Percentiles rank a stretch among this genome's conserved stretches.
Evolutionary conservation across 2,113 vertebrate genomes (phyloP).

Genomic region (Heterochromis multidens): DNA sequence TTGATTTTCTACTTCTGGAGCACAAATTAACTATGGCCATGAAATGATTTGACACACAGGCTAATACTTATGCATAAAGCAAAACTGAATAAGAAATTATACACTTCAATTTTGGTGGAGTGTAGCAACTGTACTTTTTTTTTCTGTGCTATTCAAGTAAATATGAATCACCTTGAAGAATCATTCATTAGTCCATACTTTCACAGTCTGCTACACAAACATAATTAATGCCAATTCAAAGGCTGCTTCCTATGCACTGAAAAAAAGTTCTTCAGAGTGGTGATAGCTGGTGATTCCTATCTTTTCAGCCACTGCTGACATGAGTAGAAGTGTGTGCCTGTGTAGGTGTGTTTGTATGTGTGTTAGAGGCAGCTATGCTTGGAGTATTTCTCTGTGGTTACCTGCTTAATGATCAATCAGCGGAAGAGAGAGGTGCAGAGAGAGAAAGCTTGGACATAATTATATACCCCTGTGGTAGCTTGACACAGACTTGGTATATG

Average conservation of each 20-base stretch:
- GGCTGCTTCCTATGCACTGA: constrained; percentile 23
- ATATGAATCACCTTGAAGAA: constrained; percentile 55
- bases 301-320: constrained; percentile 22
- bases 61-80: constrained; percentile 20
- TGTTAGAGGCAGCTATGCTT: not conserved
- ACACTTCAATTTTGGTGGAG: constrained; percentile 34
- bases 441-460: constrained; percentile 23
- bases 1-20: constrained; percentile 52
- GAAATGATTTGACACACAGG: constrained; percentile 27
- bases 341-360: not conserved
- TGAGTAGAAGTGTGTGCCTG: not conserved
- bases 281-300: not conserved
- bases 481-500: constrained; percentile 31
- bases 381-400: constrained; percentile 14
- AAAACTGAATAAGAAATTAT: constrained; percentile 53
- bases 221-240: constrained; percentile 64
- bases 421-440: not conserved
- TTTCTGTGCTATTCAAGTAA: constrained; percentile 51
- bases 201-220: constrained; percentile 59
- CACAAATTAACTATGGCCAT: constrained; percentile 35
- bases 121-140: constrained; percentile 31
- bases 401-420: constrained; percentile 14
- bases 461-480: constrained; percentile 20
- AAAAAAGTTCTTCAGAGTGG: not conserved
- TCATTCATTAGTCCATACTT: constrained; percentile 53